Evolutionary conservation across 2,113 vertebrate genomes (phyloP).

Genomic region (Eubucco bourcierii): DNA sequence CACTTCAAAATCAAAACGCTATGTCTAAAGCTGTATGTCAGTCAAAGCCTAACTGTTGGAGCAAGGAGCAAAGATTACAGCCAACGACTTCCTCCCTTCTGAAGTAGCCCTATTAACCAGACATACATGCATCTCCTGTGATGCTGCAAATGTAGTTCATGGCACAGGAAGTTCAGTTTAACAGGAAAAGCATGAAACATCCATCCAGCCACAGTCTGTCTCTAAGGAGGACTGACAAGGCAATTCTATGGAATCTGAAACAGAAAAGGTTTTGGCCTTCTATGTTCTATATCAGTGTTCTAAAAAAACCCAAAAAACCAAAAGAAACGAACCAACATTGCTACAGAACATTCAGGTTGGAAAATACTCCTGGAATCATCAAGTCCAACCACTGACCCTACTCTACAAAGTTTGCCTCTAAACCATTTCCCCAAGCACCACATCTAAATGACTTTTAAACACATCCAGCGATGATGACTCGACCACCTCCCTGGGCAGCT

Average conservation of each 20-base stretch:
- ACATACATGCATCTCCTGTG: neutral
- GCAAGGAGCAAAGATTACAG: neutral
- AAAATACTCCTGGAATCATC: too few species aligned
- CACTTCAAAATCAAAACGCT: neutral
- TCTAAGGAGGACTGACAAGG: neutral
- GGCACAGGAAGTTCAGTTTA: neutral
- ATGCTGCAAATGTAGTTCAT: neutral
- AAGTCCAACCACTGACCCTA: too few species aligned
- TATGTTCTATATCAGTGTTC: neutral
- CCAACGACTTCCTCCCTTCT: neutral
- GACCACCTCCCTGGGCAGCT: too few species aligned
- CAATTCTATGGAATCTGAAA: neutral
- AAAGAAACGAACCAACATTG: too few species aligned
- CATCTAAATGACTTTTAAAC: too few species aligned
- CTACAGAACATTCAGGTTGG: too few species aligned
- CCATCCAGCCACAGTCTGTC: neutral
- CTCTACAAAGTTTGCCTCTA: too few species aligned
- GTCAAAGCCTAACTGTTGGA: neutral
- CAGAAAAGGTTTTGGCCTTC: neutral
- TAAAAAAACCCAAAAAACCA: neutral
- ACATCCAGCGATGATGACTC: too few species aligned
- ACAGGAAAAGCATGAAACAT: neutral
- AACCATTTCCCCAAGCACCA: too few species aligned
- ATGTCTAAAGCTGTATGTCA: neutral
- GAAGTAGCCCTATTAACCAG: neutral